These are phyloP conservation scores for Acanthacorydalis orientalis DNA, from an alignment of 2,888 invertebrate species.

Conservation along the genomic window DNA sequence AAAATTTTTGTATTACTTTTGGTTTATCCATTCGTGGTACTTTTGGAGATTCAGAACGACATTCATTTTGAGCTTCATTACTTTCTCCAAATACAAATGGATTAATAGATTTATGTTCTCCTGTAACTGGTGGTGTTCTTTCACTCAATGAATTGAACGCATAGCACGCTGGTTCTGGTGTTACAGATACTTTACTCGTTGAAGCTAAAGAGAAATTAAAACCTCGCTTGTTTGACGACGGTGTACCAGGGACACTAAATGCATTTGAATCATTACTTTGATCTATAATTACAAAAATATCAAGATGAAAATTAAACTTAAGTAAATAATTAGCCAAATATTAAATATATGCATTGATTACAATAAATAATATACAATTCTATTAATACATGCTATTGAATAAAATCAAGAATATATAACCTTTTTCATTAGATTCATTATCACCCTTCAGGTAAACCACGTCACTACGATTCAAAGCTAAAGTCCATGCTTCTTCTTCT, in stretches of 20 bases:
- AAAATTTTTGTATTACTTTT: constrained; percentile 35
- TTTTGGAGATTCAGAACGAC: constrained; percentile 20
- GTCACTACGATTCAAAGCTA: constrained; percentile 45
- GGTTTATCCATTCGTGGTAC: constrained; percentile 20
- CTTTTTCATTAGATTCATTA: background rate
- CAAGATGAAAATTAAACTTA: too few relatives aligned
- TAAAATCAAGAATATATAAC: background rate
- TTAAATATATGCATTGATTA: too few relatives aligned
- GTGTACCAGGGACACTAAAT: constrained; percentile 12
- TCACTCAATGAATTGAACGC: constrained; percentile 1
- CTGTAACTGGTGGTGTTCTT: constrained; percentile 8
- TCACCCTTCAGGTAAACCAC: constrained; percentile 39
- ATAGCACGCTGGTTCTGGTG: constrained; percentile 8
- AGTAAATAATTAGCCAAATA: too few relatives aligned
- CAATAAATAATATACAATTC: too few relatives aligned
- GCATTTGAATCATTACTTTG: constrained; percentile 1
- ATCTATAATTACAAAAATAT: background rate
- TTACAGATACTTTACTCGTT: constrained; percentile 7
- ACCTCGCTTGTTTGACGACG: constrained; percentile 27
- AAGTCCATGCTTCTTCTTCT: constrained; percentile 55
- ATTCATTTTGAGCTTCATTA: background rate
- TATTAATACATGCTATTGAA: too few relatives aligned
- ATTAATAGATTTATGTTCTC: constrained; percentile 16
- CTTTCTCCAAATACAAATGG: constrained; percentile 28
- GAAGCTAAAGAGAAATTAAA: constrained; percentile 35